Conservation (phyloP, 2,888 invertebrate species). For the Hirtodrosophila duncani region DNA sequence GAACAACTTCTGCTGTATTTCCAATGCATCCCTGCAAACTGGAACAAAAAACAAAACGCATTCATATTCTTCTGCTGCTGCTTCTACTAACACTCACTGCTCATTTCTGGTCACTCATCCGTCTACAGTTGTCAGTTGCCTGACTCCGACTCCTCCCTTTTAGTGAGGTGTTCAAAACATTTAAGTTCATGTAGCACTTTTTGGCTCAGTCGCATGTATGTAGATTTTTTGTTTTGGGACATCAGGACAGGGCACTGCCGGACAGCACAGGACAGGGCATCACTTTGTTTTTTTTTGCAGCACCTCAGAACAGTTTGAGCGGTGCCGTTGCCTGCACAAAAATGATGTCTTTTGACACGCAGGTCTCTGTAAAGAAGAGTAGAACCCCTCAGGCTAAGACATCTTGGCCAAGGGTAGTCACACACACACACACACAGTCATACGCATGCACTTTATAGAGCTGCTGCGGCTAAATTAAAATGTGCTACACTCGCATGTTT, state of each 20-base stretch:
- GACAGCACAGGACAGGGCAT: too few relatives aligned
- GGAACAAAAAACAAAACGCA: too few relatives aligned
- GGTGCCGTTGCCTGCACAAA: too few relatives aligned
- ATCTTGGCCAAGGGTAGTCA: constrained; percentile 46
- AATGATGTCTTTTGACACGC: constrained; percentile 69
- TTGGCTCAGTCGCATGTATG: constrained; percentile 32
- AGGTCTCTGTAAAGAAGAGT: constrained; percentile 34
- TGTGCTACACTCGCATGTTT: constrained; percentile 73
- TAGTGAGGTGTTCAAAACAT: constrained; percentile 39
- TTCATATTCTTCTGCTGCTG: too few relatives aligned
- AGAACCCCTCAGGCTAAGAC: constrained; percentile 35
- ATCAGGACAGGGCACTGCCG: too few relatives aligned
- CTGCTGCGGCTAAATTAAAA: constrained; percentile 63
- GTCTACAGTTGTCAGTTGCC: neutral
- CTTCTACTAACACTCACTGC: too few relatives aligned
- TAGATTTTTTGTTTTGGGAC: constrained; percentile 53
- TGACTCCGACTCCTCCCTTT: too few relatives aligned
- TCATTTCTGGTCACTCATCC: too few relatives aligned
- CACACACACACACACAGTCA: constrained; percentile 4
- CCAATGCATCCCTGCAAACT: too few relatives aligned
- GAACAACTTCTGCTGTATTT: too few relatives aligned
- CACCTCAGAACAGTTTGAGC: too few relatives aligned
- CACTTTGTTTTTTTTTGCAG: too few relatives aligned
- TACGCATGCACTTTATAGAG: constrained; percentile 15
- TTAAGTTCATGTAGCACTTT: constrained; percentile 59